phyloP scores from a whole-genome alignment of 1,140 invertebrate genomes.

The Dendroctonus ponderosae region DNA sequence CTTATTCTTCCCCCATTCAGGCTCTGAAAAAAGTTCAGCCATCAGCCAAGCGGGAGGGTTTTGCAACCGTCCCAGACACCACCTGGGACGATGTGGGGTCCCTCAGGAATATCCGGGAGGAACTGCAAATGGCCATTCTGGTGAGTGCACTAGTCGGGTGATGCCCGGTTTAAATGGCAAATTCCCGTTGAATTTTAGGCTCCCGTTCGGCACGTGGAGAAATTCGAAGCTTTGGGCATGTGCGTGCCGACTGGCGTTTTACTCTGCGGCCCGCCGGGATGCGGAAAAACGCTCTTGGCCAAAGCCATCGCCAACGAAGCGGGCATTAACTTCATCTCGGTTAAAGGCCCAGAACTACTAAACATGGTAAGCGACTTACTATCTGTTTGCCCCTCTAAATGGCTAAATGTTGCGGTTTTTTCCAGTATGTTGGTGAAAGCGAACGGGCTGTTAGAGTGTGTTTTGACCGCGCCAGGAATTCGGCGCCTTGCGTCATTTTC shows the following conservation, averaged over 20 bases:
- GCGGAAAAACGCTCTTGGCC: slow-evolving; percentile 87
- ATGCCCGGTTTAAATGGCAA: neutral
- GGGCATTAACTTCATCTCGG: slow-evolving; percentile 84
- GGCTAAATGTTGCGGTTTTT: slow-evolving; percentile 27
- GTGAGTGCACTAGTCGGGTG: slow-evolving; percentile 50
- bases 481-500: slow-evolving; percentile 97
- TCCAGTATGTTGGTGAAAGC: slow-evolving; percentile 97
- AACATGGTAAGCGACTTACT: slow-evolving; percentile 68
- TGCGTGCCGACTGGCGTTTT: slow-evolving; percentile 75
- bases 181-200: slow-evolving; percentile 56
- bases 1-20: slow-evolving; percentile 2
- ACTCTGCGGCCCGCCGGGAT: slow-evolving; percentile 90
- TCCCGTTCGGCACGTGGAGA: slow-evolving; percentile 82
- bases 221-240: slow-evolving; percentile 76
- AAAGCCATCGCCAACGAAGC: slow-evolving; percentile 92
- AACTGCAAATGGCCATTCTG: slow-evolving; percentile 87
- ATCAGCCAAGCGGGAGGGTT: slow-evolving; percentile 95
- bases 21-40: slow-evolving; percentile 84
- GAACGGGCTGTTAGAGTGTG: slow-evolving; percentile 93
- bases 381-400: slow-evolving; percentile 5
- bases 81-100: slow-evolving; percentile 98
- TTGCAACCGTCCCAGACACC: slow-evolving; percentile 94
- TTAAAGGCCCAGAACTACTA: slow-evolving; percentile 90
- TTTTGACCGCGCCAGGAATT: slow-evolving; percentile 91
- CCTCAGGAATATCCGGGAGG: slow-evolving; percentile 80